Base-by-base conservation (phyloP, 2,888 invertebrate species). In the Ypsolopha scabrella region DNA sequence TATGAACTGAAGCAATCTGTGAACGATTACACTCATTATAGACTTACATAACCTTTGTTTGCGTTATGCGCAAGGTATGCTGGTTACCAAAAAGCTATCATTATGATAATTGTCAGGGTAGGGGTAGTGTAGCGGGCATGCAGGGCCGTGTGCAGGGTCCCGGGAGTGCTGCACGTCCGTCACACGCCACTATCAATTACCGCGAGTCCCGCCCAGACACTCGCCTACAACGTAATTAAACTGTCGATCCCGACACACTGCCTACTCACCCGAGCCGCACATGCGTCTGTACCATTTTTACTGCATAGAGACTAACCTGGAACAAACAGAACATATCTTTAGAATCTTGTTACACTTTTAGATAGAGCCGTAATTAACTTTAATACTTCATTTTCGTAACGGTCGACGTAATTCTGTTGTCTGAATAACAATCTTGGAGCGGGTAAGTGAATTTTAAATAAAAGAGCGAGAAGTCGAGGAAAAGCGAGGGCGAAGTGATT, bases 181-280 rank as follows among this genome's bases (percentile, higher is more conserved):
- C 82, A 83, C 70, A 78, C 67, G 83, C 82, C 83, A 79, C 76
- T 77, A 83, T 82, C 80, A 83, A 83, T 83, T 81, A 83, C 72
- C 60, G 63, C 64, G 60, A 64, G 68, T 52, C 56, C 52, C 60
- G 61, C 61, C 57, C 60, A 57, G 57, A 54, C 59, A 57, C 58
- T 60, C 57, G 63, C 67, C 66, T 66, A 64, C 59, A 58, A 63
- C 63, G 65, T 70, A 71, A 75, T 75, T 72, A 70, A 71, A 68
- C 66, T 65, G 69, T 68, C 72, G 66, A 68, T 68, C 65, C 58
- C 58, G 58, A 55, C 54, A 41, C 24, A 33, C 38, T 38, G 24
- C 48, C 48, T 46, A 35, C 37, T 13, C 46, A 33, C 34, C 6
- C 45, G 6, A 33, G 34, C 45, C 9, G 45, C 10, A 33, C 9